phyloP scores from a whole-genome alignment of 1,140 invertebrate genomes.

The Tetragonula clypearis region DNA sequence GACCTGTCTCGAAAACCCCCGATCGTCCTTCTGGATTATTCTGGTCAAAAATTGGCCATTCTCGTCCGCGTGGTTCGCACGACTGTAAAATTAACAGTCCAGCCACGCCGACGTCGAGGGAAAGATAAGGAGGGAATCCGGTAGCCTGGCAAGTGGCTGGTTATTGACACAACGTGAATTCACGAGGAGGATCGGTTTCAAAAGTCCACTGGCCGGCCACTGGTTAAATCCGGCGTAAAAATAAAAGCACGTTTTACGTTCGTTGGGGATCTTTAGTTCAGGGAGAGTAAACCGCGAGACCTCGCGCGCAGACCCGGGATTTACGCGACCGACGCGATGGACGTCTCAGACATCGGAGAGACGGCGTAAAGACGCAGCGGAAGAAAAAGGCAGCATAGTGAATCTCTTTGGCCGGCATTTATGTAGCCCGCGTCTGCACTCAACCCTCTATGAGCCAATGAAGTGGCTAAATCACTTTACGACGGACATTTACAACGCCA shows the following conservation, averaged over 20 bases:
- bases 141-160: slow-evolving; percentile 4
- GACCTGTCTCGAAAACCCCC: neutral
- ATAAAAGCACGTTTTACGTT: slow-evolving; percentile 74
- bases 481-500: slow-evolving; percentile 72
- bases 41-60: neutral
- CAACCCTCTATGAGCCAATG: slow-evolving; percentile 70
- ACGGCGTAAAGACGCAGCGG: slow-evolving; percentile 26
- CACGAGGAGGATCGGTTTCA: slow-evolving; percentile 44
- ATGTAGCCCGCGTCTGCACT: slow-evolving; percentile 74
- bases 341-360: neutral
- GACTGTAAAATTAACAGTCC: slow-evolving; percentile 20
- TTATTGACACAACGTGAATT: slow-evolving; percentile 53
- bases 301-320: slow-evolving; percentile 34
- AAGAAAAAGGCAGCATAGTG: slow-evolving; percentile 24
- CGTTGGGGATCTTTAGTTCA: slow-evolving; percentile 53
- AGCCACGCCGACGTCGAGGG: neutral
- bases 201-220: slow-evolving; percentile 54
- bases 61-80: neutral
- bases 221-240: slow-evolving; percentile 76
- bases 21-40: neutral
- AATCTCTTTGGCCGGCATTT: slow-evolving; percentile 71
- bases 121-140: slow-evolving; percentile 27
- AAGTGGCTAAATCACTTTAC: slow-evolving; percentile 73
- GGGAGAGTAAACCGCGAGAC: slow-evolving; percentile 45
- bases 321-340: slow-evolving; percentile 40